phyloP scores from a whole-genome alignment of 2,113 vertebrate species.

The Syrrhaptes paradoxus region DNA sequence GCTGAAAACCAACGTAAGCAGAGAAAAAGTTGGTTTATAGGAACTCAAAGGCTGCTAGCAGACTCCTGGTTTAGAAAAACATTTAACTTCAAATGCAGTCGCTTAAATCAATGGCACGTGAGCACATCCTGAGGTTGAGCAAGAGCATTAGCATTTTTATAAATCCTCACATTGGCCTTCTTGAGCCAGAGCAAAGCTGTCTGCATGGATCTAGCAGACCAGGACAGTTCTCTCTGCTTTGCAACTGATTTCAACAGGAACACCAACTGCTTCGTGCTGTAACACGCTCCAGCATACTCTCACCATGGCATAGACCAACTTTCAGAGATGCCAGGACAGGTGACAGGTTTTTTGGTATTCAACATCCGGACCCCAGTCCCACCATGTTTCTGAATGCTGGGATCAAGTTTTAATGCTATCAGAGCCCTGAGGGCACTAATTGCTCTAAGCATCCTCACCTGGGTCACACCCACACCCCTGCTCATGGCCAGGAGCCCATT shows the following conservation, averaged over 20 bases:
- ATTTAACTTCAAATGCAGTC: not conserved
- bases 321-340: not conserved
- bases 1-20: not conserved
- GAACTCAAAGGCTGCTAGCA: not conserved
- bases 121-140: not conserved
- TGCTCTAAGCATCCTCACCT: not conserved
- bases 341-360: not conserved
- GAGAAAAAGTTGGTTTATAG: not conserved
- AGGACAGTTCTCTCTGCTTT: not conserved
- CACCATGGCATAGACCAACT: accelerated
- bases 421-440: not conserved
- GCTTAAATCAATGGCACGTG: not conserved
- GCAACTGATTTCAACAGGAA: not conserved
- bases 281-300: not conserved
- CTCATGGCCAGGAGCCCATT: not conserved
- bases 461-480: not conserved
- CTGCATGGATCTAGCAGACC: accelerated
- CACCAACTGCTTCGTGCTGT: accelerated
- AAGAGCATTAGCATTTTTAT: accelerated
- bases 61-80: not conserved
- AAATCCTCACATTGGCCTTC: not conserved
- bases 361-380: not conserved
- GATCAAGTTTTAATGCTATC: not conserved
- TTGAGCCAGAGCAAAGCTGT: not conserved
- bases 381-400: not conserved